Evolutionary conservation across 2,797 vertebrate genomes (phyloP), one percentile per base, ranked within the genome.

Genomic region (Mionectes olivaceus): DNA sequence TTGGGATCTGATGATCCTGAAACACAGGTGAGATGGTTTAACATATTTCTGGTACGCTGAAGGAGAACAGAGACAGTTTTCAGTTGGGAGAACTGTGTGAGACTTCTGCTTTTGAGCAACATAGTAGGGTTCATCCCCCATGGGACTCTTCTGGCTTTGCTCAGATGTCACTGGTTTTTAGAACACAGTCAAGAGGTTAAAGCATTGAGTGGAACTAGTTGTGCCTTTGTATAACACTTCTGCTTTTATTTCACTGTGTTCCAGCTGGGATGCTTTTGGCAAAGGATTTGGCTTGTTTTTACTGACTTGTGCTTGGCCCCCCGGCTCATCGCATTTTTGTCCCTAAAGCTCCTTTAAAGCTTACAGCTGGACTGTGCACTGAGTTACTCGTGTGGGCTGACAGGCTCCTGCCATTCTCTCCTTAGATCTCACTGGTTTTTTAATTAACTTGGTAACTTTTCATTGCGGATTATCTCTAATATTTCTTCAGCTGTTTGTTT

Each of bases 1-100:
- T 98, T 99, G 96, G 99, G 99, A 67, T 99, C 99, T 0, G 98
- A 99, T 47, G 99, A 99, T 96, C 99, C 99, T 0, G 99, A 99
- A 98, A 99, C 99, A 57, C 99, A 99, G 99, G 99, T 99, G 90
- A 35, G 81, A 52, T 28, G 8, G 47, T 75, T 57, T 55, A 65
- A 68, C 3, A 5, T 56, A 70, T 90, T 90, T 91, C 39, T 91
- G 35, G 19, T 78, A 55, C 3, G 53, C 12, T n/a, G 78, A 18
- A 23, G 80, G 56, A 88, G 28, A 85, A 11, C 15, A 59, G 30
- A 76, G 35, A 32, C 27, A 44, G 17, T 57, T 82, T 60, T 70
- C 10, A 63, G 8, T 28, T 46, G 10, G 5, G 47, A 61, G 82
- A 59, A 52, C 10, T 35, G 28, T 16, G 22, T 86, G 35, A 15